Percentiles rank a stretch among this genome's conserved stretches.
Evolutionary conservation across 2,888 invertebrate species (phyloP).

Genomic region (Brachynemurus nebulosus): DNA sequence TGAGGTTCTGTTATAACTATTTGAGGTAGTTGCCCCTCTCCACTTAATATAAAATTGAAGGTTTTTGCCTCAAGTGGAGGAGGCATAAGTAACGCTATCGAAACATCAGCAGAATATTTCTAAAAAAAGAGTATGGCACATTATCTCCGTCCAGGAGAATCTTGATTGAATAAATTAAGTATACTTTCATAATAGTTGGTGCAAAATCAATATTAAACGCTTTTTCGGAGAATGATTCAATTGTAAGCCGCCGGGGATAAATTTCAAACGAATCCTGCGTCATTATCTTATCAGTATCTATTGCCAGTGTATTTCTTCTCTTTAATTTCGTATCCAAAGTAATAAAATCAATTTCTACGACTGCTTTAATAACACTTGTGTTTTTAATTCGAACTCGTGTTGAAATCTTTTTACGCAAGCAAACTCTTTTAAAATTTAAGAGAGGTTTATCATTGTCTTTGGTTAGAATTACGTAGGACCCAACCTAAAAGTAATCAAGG

Average conservation of each 20-base stretch:
- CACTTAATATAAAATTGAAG: conserved; percentile 23
- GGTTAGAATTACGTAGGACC: conserved; percentile 27
- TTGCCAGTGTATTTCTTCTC: no score
- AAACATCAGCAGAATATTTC: no score
- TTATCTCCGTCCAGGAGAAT: no score
- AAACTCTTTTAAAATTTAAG: conserved; percentile 30
- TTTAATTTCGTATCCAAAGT: no score
- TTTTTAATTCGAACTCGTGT: conserved; percentile 30
- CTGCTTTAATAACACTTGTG: no score
- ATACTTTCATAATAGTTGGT: conserved; percentile 31
- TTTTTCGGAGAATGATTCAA: conserved; percentile 28
- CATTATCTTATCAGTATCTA: no score
- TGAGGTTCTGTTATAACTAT: conserved; percentile 28
- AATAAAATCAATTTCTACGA: no score
- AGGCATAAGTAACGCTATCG: no score
- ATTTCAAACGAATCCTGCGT: conserved; percentile 27
- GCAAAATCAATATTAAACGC: conserved; percentile 29
- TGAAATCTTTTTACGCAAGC: conserved; percentile 23
- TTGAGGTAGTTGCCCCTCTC: conserved; percentile 33
- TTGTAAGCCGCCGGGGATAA: conserved; percentile 22
- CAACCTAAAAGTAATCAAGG: conserved; percentile 23
- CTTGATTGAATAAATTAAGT: no score
- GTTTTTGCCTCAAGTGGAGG: background rate
- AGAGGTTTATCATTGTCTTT: conserved; percentile 24
- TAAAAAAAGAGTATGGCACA: no score